Conservation (phyloP, 2,888 invertebrate genomes). For the Lagria hirta region DNA sequence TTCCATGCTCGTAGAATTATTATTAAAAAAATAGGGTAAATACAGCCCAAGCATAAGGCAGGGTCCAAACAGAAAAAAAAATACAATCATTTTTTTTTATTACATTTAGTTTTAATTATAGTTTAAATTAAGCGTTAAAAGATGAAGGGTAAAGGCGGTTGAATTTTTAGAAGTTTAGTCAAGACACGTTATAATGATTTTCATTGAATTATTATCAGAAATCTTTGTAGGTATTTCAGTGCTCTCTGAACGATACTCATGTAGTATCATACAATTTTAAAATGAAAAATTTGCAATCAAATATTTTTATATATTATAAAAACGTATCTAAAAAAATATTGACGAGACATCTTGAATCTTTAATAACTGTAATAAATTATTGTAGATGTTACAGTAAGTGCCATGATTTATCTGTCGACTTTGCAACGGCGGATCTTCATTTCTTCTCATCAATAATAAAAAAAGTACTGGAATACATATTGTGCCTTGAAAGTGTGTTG, state of each 20-base stretch:
- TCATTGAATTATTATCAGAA: constrained; percentile 5
- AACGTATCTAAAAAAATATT: constrained; percentile 28
- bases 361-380: constrained; percentile 25
- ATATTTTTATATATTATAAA: constrained; percentile 44
- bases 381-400: constrained; percentile 37
- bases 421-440: constrained; percentile 24
- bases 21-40: constrained; percentile 28
- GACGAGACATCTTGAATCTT: constrained; percentile 24
- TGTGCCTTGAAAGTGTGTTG: constrained; percentile 53
- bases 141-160: constrained; percentile 15
- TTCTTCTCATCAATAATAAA: constrained; percentile 27
- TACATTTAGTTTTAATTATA: constrained; percentile 12
- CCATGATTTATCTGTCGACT: constrained; percentile 30
- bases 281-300: constrained; percentile 36
- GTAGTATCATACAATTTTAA: constrained; percentile 26
- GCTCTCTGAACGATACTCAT: constrained; percentile 23
- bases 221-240: constrained; percentile 38
- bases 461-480: constrained; percentile 52
- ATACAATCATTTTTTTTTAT: constrained; percentile 42
- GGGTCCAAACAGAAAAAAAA: constrained; percentile 52
- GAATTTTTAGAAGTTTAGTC: constrained; percentile 15
- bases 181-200: constrained; percentile 5
- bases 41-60: constrained; percentile 41
- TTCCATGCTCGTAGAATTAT: constrained; percentile 44
- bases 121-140: constrained; percentile 16